phyloP scores from a whole-genome alignment of 2,797 vertebrate genomes.

The Syngnathus acus region DNA sequence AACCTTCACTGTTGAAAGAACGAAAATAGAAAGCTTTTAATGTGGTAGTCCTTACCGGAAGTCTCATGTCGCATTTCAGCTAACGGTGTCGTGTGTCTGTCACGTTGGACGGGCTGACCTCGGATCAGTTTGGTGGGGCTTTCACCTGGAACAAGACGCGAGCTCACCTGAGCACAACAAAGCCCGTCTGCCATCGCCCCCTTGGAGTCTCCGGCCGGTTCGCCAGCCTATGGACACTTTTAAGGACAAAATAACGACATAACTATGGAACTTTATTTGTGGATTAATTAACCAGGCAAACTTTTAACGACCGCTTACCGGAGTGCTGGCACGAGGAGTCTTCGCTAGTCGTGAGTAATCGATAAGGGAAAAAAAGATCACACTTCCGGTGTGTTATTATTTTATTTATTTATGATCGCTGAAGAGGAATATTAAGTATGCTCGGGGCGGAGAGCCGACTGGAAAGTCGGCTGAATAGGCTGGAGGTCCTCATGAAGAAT shows the following conservation, averaged over 20 bases:
- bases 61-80: background rate
- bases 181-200: background rate
- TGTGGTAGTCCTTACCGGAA: background rate
- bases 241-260: background rate
- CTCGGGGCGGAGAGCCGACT: constrained; percentile 65
- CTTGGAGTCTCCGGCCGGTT: background rate
- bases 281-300: constrained; percentile 33
- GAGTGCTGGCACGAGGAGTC: constrained; percentile 34
- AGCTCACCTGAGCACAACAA: constrained; percentile 4
- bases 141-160: background rate
- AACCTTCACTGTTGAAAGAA: background rate
- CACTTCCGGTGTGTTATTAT: constrained; percentile 23
- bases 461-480: constrained; percentile 60
- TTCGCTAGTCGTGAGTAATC: constrained; percentile 12
- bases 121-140: background rate
- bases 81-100: background rate
- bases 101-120: constrained; percentile 28
- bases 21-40: background rate
- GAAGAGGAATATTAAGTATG: constrained; percentile 45
- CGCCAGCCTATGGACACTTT: background rate
- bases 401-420: constrained; percentile 17
- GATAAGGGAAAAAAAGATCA: background rate
- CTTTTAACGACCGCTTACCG: constrained; percentile 3
- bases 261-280: background rate
- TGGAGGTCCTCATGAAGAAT: constrained; percentile 65